These are phyloP conservation scores for Leptothorax acervorum DNA, from an alignment of 2,888 invertebrate species.

Conservation along the genomic window DNA sequence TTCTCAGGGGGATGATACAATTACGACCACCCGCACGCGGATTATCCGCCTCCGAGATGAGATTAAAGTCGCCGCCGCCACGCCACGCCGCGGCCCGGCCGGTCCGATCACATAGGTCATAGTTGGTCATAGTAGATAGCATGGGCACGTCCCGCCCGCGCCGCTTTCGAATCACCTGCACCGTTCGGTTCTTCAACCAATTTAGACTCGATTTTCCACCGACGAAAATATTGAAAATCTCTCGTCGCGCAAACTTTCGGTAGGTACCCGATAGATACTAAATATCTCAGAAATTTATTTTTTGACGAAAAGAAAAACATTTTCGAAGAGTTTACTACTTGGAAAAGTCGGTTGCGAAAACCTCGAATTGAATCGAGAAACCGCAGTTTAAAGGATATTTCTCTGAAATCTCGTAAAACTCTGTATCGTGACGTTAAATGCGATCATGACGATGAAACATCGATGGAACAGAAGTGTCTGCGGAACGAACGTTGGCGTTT, in stretches of 20 bases:
- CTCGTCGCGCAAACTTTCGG: neutral
- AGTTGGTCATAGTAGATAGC: no score
- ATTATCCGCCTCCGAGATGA: neutral
- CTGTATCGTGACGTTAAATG: neutral
- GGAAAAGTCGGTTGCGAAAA: neutral
- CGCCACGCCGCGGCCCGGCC: no score
- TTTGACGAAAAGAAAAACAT: neutral
- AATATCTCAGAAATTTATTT: neutral
- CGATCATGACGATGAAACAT: neutral
- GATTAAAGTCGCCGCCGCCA: neutral
- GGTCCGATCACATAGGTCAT: no score
- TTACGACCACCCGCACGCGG: neutral
- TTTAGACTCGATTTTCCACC: neutral
- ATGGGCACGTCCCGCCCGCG: neutral
- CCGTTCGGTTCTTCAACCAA: neutral
- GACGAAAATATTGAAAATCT: neutral
- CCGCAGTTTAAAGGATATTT: neutral
- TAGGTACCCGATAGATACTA: neutral
- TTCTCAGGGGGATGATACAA: slow-evolving; percentile 33
- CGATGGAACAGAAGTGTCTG: neutral
- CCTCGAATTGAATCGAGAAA: neutral
- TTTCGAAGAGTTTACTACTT: neutral
- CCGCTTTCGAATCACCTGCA: neutral
- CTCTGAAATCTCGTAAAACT: neutral
- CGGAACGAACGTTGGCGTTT: neutral